Base-by-base conservation (phyloP, 1,140 invertebrate genomes). In the Oryctes rhinoceros region DNA sequence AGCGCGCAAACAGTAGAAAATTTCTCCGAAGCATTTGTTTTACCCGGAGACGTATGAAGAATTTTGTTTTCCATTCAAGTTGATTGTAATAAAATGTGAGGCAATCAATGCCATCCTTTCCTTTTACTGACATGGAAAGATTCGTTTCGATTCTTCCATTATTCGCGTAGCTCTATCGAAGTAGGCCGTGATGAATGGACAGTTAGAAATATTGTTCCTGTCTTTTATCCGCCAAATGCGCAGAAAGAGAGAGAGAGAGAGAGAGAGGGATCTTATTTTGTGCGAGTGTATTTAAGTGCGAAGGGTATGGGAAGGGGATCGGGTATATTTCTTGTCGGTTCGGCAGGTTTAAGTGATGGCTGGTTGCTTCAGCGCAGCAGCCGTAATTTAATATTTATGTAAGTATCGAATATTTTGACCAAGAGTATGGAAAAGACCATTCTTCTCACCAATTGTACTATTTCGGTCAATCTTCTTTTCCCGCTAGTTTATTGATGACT, bases 121-220 rank as follows among this genome's bases (percentile, higher is more conserved):
- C 49, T 67, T 67, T 18, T 67, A 67, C 65, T 67, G 65, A 67
- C 65, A 18, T 35, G 65, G 65, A 67, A 67, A 35, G 65, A 67
- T 67, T 67, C 65, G 65, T 67, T 67, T 35, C 65, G 65, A 67
- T 67, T 67, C 65, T 67, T 24, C 65, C 65, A 67, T 67, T 67
- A 67, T 18, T 67, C 65, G 65, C 65, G 30, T 67, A 67, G 65
- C 30, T 35, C 65, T 67, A 67, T 67, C 65, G 65, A 67, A 67
- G 65, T 24, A 35, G 65, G 48, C 76, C 39, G 47, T 81, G 80
- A 81, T 81, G 80, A 81, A 81, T 81, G 76, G 80, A 81, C 59
- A 78, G 76, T 59, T 78, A 81, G 76, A 81, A 81, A 81, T 80
- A 80, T 78, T 78, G 76, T 78, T 81, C 67, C 76, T 81, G 76